A percentile compares a stretch with the other conserved stretches of the same genome.
phyloP scores from a whole-genome alignment of 2,797 vertebrate genomes.

The Rhadinocentrus ornatus region DNA sequence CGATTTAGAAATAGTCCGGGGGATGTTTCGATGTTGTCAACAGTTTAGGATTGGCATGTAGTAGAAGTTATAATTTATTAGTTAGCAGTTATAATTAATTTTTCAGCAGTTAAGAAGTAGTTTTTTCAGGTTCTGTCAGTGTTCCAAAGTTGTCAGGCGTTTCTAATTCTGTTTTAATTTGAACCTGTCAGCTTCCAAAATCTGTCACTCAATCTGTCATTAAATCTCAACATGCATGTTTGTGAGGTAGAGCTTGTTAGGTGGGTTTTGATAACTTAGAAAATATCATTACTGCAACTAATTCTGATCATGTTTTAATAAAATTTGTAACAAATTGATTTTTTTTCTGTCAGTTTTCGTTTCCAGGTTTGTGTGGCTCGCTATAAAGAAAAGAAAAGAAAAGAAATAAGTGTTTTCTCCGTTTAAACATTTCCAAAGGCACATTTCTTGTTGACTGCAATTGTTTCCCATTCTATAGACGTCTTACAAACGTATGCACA shows the following conservation, averaged over 20 bases:
- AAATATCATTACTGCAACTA: constrained; percentile 10
- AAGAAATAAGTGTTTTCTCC: not conserved
- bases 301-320: not conserved
- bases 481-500: constrained; percentile 8
- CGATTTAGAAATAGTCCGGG: constrained; percentile 52
- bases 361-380: not conserved
- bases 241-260: constrained; percentile 20
- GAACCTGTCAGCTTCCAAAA: constrained; percentile 30
- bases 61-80: not conserved
- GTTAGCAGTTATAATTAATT: constrained; percentile 13
- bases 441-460: not conserved
- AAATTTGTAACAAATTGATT: constrained; percentile 4
- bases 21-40: constrained; percentile 50
- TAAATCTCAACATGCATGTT: constrained; percentile 1
- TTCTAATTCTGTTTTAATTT: constrained; percentile 52
- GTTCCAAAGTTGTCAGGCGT: constrained; percentile 14
- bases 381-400: not conserved
- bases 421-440: not conserved
- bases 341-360: constrained; percentile 3
- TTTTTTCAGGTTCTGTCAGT: constrained; percentile 34
- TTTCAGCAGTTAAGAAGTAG: constrained; percentile 15
- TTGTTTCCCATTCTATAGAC: not conserved
- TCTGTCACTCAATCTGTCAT: constrained; percentile 40
- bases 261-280: constrained; percentile 11
- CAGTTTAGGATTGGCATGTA: constrained; percentile 48